Evolutionary conservation across 2,113 vertebrate genomes (phyloP).

Genomic region (Glareola pratincola): DNA sequence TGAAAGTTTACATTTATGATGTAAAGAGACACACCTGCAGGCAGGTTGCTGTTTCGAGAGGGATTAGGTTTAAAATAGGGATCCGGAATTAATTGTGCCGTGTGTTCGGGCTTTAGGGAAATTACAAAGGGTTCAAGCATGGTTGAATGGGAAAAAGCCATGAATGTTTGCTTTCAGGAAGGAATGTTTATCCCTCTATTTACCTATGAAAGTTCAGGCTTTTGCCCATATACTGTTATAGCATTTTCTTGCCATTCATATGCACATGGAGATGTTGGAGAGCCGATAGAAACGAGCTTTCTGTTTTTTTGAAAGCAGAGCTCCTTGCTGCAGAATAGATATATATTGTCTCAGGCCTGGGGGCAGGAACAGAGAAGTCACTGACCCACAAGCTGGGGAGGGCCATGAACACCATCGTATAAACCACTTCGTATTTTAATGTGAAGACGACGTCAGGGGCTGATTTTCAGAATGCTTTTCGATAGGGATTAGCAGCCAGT

Average conservation of each 20-base stretch:
- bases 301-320: neutral
- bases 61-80: constrained; percentile 79
- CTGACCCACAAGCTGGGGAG: neutral
- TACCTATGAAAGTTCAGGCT: constrained; percentile 53
- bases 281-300: neutral
- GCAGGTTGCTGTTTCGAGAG: constrained; percentile 69
- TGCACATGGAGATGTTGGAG: neutral
- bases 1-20: neutral
- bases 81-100: constrained; percentile 81
- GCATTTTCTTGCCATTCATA: neutral
- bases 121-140: constrained; percentile 78
- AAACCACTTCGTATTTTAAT: neutral
- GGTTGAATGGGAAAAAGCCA: constrained; percentile 75
- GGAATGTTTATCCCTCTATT: constrained; percentile 75
- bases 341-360: neutral
- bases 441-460: neutral
- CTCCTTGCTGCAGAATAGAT: neutral
- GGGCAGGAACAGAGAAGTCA: neutral
- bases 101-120: constrained; percentile 72
- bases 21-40: constrained; percentile 75
- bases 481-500: neutral
- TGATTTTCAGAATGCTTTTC: neutral
- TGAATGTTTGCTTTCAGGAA: constrained; percentile 78
- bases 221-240: neutral
- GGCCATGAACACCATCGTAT: neutral